Evolutionary conservation across 2,113 vertebrate species (phyloP).

Genomic region (Pelvicachromis taeniatus): DNA sequence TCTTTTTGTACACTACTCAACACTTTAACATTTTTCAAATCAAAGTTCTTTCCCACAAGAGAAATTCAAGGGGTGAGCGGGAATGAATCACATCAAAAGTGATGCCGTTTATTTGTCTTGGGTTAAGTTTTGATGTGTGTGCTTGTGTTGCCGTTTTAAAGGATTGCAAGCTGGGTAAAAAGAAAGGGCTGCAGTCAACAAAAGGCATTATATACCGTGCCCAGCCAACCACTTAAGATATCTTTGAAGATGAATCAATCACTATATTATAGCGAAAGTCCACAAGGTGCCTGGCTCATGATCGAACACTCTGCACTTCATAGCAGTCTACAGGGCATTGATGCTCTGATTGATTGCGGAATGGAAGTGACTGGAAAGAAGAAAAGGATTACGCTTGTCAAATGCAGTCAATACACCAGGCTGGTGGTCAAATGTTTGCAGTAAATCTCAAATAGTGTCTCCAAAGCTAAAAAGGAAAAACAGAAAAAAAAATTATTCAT

Average conservation of each 20-base stretch:
- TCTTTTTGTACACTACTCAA: constrained; percentile 15
- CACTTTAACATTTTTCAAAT: constrained; percentile 57
- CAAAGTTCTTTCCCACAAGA: constrained; percentile 48
- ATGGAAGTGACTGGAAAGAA: constrained; percentile 85
- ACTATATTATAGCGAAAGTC: constrained; percentile 87
- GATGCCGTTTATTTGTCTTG: constrained; percentile 48
- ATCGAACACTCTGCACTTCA: constrained; percentile 84
- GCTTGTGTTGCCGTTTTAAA: constrained; percentile 67
- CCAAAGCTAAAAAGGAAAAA: constrained; percentile 75
- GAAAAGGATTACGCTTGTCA: constrained; percentile 86
- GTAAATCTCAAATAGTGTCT: constrained; percentile 80
- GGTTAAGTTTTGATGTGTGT: constrained; percentile 63
- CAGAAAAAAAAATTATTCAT: constrained; percentile 48
- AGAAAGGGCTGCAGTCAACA: constrained; percentile 70
- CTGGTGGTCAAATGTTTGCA: constrained; percentile 83
- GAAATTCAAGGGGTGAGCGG: constrained; percentile 28
- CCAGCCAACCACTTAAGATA: constrained; percentile 75
- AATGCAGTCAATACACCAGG: constrained; percentile 76
- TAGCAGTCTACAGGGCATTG: constrained; percentile 82
- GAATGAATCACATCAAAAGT: constrained; percentile 60
- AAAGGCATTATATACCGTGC: constrained; percentile 71
- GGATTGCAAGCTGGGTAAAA: constrained; percentile 54
- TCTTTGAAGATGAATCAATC: constrained; percentile 86
- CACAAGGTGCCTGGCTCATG: constrained; percentile 76
- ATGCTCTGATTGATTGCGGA: constrained; percentile 88